Base-by-base conservation (phyloP, 2,113 vertebrate genomes). In the Todiramphus chloris region DNA sequence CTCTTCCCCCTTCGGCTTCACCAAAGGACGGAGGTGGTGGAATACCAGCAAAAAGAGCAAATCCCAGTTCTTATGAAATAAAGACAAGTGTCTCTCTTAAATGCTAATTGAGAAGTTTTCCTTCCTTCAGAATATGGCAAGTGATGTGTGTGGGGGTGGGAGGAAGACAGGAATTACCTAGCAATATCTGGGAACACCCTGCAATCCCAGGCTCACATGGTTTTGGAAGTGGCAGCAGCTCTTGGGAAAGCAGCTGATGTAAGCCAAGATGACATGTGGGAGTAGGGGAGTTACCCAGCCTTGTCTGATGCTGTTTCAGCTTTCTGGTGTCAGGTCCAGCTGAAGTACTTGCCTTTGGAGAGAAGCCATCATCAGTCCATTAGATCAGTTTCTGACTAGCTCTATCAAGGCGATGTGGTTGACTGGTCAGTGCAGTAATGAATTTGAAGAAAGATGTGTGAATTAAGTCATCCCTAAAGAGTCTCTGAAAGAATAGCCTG, bases 91-190 rank as follows among this genome's bases (percentile, higher is more conserved):
- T 81, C 64, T 94, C 39, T 87, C 69, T 60, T 72, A 82, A 94
- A 91, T 87, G 70, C 53, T 93, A 94, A 87, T 87, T 95, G 77
- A 89, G 74, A 96, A 89, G 53, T 79, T 92, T 96, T 92, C 55
- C 43, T 91, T 92, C 56, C 76, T 81, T 83, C 86, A 56, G 67
- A 87, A 43, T 75, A 83, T 95, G 92, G 77, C 76, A 89, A 94
- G 73, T 82, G 64, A 79, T 62, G 70, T 21, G 24, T 19, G 30
- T 5, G 64, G 21, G 62, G 48, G 76, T 74, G 69, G 43, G 50
- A 90, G 55, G 66, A 87, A 94, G 62, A 68, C 35, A 90, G 83
- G 92, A 84, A 89, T 93, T 92, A 93, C 81, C 73, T 64, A 76
- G 66, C 25, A 73, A 62, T 94, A 91, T 81, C 83, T 89, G 58